Base-by-base conservation (phyloP, 2,797 vertebrate genomes). In the Pipistrellus kuhlii region DNA sequence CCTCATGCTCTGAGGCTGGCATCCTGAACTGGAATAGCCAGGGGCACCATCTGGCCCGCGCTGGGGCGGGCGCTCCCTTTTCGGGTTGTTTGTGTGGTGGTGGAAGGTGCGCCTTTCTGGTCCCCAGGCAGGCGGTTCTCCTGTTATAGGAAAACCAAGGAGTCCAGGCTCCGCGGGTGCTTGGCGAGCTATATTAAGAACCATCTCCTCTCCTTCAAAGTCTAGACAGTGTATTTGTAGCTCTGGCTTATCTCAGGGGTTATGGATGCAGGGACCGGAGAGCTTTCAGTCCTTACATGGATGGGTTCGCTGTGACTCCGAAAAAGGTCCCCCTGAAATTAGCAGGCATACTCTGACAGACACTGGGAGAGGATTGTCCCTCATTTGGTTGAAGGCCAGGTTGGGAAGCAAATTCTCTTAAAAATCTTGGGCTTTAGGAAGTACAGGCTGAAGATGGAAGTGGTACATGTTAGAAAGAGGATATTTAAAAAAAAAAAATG, bases 201-300 rank as follows among this genome's bases (percentile, higher is more conserved):
- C 41, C 81, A 6, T 1, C 78, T 25, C 10, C 78, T 20, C 83
- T 51, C 78, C 62, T 90, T 88, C 91, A 51, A 75, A 93, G 93
- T 95, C 95, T 88, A 95, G 91, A 96, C 21, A 3, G 72, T 55
- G 0, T 96, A 95, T 95, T 94, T 96, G 93, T 64, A 83, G 92
- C 75, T 94, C 92, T 95, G 91, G 82, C 51, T 94, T 94, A 85
- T 85, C 86, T 93, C 84, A 92, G 82, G 53, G 87, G 57, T 78
- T 85, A 38, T 9, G n/a, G 77, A 77, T 69, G 48, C 76, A 66
- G 76, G 85, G 46, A 72, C 35, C 27, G 62, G 80, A 69, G 44
- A 59, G 69, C n/a, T 66, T 89, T 75, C 13, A 66, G 73, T 81
- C 53, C 81, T 91, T 91, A 85, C 35, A 62, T 59, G 82, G 94